A percentile compares a stretch with the other conserved stretches of the same genome.
Evolutionary conservation across 2,113 vertebrate species (phyloP).

Genomic region (Apus apus): DNA sequence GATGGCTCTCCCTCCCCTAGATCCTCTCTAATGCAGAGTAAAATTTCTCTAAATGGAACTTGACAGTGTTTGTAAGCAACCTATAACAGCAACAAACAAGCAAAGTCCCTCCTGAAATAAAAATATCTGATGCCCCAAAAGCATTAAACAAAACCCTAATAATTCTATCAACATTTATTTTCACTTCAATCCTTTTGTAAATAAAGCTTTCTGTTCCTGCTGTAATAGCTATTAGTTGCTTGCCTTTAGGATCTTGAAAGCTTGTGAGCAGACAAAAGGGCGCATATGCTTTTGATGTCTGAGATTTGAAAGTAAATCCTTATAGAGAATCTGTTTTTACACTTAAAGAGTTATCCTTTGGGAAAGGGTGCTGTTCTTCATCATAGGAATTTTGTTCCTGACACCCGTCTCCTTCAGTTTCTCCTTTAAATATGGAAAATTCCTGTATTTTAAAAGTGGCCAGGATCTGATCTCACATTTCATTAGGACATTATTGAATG

Average conservation of each 20-base stretch:
- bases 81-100: background rate
- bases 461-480: background rate
- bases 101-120: background rate
- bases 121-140: background rate
- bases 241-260: background rate
- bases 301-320: background rate
- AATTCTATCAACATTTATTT: background rate
- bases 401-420: background rate
- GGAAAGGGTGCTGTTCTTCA: background rate
- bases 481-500: constrained; percentile 2
- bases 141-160: background rate
- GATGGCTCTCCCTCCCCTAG: background rate
- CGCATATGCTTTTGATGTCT: background rate
- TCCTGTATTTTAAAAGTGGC: background rate
- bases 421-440: background rate
- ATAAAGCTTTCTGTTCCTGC: background rate
- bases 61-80: background rate
- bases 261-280: background rate
- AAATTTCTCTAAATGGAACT: background rate
- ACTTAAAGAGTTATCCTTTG: background rate
- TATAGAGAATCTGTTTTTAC: background rate
- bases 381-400: background rate
- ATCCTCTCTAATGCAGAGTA: background rate
- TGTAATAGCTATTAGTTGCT: background rate
- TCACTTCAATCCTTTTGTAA: background rate